These are phyloP conservation scores for Corythornis madagascariensis DNA, from an alignment of 2,113 vertebrate genomes.

Conservation along the genomic window DNA sequence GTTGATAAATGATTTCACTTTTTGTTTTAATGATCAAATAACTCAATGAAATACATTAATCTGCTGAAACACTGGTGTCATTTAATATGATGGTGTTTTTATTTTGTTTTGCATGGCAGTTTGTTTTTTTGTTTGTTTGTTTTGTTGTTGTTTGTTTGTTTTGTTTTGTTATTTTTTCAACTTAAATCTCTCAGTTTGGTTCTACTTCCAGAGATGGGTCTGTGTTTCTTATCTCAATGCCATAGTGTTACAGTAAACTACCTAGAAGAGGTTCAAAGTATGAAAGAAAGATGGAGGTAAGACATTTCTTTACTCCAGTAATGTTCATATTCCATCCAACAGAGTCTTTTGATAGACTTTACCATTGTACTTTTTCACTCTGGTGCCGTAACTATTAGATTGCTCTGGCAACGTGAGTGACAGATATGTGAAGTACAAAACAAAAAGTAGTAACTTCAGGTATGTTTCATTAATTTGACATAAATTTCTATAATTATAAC, in stretches of 20 bases:
- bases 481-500: background rate
- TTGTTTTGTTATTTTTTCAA: no score
- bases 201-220: background rate
- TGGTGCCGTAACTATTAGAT: background rate
- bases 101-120: background rate
- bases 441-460: background rate
- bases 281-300: background rate
- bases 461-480: background rate
- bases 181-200: background rate
- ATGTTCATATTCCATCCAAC: background rate
- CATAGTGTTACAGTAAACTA: background rate
- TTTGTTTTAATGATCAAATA: background rate
- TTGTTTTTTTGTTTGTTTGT: no score
- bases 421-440: background rate
- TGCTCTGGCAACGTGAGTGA: background rate
- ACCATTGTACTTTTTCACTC: background rate
- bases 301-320: background rate
- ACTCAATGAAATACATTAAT: background rate
- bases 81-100: background rate
- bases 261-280: background rate
- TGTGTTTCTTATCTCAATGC: background rate
- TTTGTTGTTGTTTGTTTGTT: background rate
- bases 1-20: background rate
- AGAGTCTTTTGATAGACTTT: background rate
- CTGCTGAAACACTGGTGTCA: background rate